Base-by-base conservation (phyloP, 2,113 vertebrate genomes). In the Carassius auratus region DNA sequence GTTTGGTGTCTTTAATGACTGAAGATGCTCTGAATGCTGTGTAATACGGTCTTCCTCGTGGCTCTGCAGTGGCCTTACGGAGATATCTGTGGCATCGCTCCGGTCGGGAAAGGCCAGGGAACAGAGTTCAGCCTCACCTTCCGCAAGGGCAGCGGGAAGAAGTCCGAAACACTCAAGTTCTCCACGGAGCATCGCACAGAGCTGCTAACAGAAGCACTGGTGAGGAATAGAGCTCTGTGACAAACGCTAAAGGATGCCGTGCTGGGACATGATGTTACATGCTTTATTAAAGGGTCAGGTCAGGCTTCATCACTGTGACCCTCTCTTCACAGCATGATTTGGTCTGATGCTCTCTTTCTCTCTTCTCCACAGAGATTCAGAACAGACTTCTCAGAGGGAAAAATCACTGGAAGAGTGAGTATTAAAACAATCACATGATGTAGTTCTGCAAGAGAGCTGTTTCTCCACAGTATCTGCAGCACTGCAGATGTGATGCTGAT, bases 101-200 rank as follows among this genome's bases (percentile, higher is more conserved):
- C 98, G 1, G 97, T 98, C 80, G 98, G 98, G 87, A 99, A 96
- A 94, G 98, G 98, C 90, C 98, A 99, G 92, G 98, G 98, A 87
- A 96, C 97, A 42, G 98, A 99, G 92, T 99, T 99, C 89, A 98
- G 93, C 91, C 97, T 99, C 91, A 99, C 98, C 19, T 99, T 99
- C 94, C 97, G 98, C 52, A 99, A 99, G 92, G 97, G 98, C 78
- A 97, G 95, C 79, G 96, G 98, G 71, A 99, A 96, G 87, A 99
- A 99, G 92, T 99, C 98, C 0, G 98, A 99, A 93, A 99, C 98
- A 0, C 96, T 99, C 45, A 99, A 99, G 91, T 99, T 99, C 94
- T 99, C 98, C 73, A 99, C 97, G 42, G 98, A 99, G 88, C 98
- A 99, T 93, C 97, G 98, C 89, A 98, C 98, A 85, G 98, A 99